Conservation (phyloP, 2,888 invertebrate genomes). For the Drymonia ruficornis region DNA sequence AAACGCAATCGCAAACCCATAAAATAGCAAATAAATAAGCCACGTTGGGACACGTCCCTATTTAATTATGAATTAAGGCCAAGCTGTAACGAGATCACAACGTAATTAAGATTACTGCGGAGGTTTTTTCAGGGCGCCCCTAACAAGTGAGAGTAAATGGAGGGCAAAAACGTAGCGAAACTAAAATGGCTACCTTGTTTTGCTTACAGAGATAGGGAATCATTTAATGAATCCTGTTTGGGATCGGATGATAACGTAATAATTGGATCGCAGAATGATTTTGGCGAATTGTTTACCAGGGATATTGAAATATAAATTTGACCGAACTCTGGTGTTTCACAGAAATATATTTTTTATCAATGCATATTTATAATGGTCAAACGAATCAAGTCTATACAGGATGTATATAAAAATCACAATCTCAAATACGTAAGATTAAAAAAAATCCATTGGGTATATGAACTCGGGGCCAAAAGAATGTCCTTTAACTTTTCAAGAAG, state of each 20-base stretch:
- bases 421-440: too few relatives aligned
- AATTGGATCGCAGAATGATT: constrained; percentile 8
- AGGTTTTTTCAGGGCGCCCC: constrained; percentile 69
- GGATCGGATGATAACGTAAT: constrained; percentile 22
- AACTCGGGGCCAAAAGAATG: not conserved
- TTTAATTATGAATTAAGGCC: constrained; percentile 84
- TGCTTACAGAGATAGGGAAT: constrained; percentile 38
- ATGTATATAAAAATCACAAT: too few relatives aligned
- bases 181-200: constrained; percentile 56
- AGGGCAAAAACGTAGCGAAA: constrained; percentile 59
- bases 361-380: too few relatives aligned
- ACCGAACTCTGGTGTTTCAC: too few relatives aligned
- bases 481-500: constrained; percentile 3
- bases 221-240: constrained; percentile 29
- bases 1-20: constrained; percentile 72
- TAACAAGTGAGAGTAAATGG: constrained; percentile 72
- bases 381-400: too few relatives aligned
- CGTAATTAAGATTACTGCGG: constrained; percentile 83
- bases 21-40: constrained; percentile 81
- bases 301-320: not conserved
- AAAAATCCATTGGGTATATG: not conserved
- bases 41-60: constrained; percentile 74
- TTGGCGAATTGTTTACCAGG: not conserved
- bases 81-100: constrained; percentile 81
- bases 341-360: too few relatives aligned